Percentiles rank a stretch among this genome's conserved stretches.
Conservation (phyloP, 2,797 vertebrate species). For the Morelia viridis region DNA sequence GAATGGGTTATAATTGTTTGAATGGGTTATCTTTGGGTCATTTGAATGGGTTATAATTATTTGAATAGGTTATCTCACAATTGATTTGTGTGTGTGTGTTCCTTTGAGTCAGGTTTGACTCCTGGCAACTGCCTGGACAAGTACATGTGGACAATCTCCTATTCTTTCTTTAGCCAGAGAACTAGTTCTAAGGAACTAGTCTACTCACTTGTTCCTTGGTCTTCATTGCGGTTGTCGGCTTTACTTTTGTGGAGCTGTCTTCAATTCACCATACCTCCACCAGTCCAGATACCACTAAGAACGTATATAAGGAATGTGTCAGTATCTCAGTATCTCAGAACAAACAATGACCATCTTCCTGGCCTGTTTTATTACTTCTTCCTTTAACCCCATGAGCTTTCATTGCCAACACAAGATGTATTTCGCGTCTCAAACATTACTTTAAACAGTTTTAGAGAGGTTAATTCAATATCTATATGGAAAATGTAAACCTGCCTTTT, state of each 20-base stretch:
- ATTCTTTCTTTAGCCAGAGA: neutral
- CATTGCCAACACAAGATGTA: neutral
- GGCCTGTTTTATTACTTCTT: neutral
- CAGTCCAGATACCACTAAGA: neutral
- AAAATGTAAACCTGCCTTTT: neutral
- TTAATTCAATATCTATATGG: neutral
- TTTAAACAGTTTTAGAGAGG: neutral
- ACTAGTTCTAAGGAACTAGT: neutral
- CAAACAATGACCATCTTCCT: neutral
- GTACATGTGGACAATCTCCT: too few relatives aligned
- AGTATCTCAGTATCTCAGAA: neutral
- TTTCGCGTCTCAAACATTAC: neutral
- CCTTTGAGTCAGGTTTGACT: too few relatives aligned
- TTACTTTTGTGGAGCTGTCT: neutral
- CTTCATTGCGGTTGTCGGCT: neutral
- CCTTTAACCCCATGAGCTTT: neutral
- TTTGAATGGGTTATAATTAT: too few relatives aligned
- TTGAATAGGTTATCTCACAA: neutral
- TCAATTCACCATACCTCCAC: neutral
- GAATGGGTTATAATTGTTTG: too few relatives aligned
- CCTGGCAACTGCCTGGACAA: too few relatives aligned
- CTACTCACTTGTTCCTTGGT: neutral
- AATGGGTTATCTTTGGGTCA: neutral
- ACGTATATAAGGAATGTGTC: too few relatives aligned
- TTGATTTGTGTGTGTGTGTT: too few relatives aligned